phyloP scores from a whole-genome alignment of 2,797 vertebrate genomes.

The Aeoliscus strigatus region DNA sequence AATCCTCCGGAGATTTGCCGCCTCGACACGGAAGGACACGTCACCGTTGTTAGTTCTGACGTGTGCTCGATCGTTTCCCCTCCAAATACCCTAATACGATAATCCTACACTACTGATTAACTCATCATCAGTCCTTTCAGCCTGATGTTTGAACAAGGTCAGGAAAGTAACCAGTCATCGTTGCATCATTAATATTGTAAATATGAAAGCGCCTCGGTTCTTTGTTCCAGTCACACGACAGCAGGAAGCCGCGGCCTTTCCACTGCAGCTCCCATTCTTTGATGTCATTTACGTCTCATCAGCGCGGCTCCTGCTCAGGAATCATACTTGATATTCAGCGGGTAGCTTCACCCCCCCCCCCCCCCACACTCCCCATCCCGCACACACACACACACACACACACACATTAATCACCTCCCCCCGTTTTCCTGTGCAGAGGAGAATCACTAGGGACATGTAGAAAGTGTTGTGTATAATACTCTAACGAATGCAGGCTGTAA shows the following conservation, averaged over 20 bases:
- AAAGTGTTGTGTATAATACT: conserved; percentile 56
- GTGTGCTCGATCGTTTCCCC: too few species aligned
- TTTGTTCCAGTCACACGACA: conserved; percentile 19
- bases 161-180: conserved; percentile 10
- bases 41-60: too few species aligned
- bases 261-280: conserved; percentile 47
- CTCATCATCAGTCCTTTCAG: too few species aligned
- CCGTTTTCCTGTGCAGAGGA: conserved; percentile 45
- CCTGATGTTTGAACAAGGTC: conserved; percentile 16
- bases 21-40: too few species aligned
- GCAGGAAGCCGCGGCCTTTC: conserved; percentile 44
- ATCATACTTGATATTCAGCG: conserved; percentile 70
- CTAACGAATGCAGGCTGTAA: conserved; percentile 46
- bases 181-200: conserved; percentile 32
- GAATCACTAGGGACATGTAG: conserved; percentile 54
- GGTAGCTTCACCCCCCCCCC: conserved; percentile 63
- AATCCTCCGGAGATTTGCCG: too few species aligned
- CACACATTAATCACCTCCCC: conserved; percentile 68
- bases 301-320: conserved; percentile 47
- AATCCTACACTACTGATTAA: too few species aligned
- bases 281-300: conserved; percentile 65
- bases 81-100: too few species aligned
- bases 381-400: too few species aligned
- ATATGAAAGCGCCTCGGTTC: conserved; percentile 33
- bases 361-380: too few species aligned